A percentile compares a stretch with the other conserved stretches of the same genome.
These are phyloP conservation scores for Carcharodon carcharias DNA, from an alignment of 2,797 vertebrate genomes.

Conservation along the genomic window DNA sequence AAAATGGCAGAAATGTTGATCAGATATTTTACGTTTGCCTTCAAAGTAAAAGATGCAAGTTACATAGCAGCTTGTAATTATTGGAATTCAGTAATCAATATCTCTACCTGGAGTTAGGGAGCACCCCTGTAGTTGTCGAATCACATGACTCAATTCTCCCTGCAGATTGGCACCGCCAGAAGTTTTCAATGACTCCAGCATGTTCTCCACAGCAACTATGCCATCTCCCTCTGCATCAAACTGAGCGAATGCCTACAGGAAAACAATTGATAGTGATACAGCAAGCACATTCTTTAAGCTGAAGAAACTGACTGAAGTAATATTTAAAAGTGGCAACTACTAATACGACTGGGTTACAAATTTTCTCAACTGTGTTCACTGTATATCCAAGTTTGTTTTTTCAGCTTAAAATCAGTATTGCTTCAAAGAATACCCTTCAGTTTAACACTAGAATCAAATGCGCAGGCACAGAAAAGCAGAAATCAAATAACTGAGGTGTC, in stretches of 20 bases:
- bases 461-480: background rate
- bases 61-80: background rate
- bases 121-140: conserved; percentile 91
- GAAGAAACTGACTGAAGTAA: background rate
- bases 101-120: conserved; percentile 84
- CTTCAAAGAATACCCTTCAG: background rate
- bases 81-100: background rate
- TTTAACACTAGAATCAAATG: background rate
- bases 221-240: conserved; percentile 94
- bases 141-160: conserved; percentile 89
- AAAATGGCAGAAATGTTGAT: background rate
- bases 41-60: background rate
- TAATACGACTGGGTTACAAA: background rate
- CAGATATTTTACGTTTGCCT: background rate
- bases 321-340: background rate
- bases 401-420: background rate
- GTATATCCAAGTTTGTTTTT: background rate
- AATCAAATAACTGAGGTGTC: background rate
- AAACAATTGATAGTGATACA: conserved; percentile 7
- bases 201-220: conserved; percentile 85
- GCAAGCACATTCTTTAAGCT: background rate
- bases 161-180: conserved; percentile 90
- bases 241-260: conserved; percentile 79
- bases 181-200: conserved; percentile 85
- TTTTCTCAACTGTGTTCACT: background rate